Conservation (phyloP, 2,113 vertebrate species). For the Rhegmatorhina hoffmannsi region DNA sequence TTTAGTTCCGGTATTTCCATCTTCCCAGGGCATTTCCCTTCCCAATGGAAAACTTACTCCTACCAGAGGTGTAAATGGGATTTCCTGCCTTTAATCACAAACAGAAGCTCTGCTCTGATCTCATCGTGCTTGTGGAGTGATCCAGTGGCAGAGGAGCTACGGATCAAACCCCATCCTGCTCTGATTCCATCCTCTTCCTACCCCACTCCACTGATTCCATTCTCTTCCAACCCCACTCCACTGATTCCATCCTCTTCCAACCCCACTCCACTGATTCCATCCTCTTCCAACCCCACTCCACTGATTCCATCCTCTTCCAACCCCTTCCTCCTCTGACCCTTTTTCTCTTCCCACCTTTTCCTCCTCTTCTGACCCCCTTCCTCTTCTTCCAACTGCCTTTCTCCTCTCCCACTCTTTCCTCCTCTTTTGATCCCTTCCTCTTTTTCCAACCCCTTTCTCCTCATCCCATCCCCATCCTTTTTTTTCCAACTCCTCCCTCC, state of each 20-base stretch:
- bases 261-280: background rate
- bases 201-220: background rate
- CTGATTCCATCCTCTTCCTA: background rate
- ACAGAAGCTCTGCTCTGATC: background rate
- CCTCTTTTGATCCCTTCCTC: background rate
- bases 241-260: background rate
- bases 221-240: background rate
- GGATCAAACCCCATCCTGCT: background rate
- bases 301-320: background rate
- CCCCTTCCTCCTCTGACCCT: background rate
- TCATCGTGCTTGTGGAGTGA: background rate
- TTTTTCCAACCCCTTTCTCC: background rate
- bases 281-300: background rate
- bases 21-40: background rate
- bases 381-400: background rate
- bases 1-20: background rate
- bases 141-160: background rate
- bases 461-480: background rate
- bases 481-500: background rate
- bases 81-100: constrained; percentile 59
- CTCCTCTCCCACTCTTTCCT: background rate
- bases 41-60: constrained; percentile 19
- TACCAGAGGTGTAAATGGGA: constrained; percentile 51
- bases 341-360: background rate
- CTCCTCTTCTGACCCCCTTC: no score